Evolutionary conservation across 2,113 vertebrate species (phyloP).

Genomic region (Macroglossus sobrinus): DNA sequence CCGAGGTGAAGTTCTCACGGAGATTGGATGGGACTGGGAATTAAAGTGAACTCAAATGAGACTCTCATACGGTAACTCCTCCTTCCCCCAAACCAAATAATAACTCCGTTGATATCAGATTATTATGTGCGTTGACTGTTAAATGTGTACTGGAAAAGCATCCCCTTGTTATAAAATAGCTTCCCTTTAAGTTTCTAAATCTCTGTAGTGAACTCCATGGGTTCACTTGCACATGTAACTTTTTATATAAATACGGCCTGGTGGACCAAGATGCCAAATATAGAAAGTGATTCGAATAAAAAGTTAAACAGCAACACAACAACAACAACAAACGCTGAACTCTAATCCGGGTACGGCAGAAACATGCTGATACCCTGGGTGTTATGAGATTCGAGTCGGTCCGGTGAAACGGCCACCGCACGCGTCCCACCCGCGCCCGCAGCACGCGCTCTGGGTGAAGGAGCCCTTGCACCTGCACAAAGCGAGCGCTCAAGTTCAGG

Average conservation of each 20-base stretch:
- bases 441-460: fast-evolving
- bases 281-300: background rate
- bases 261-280: background rate
- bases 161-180: background rate
- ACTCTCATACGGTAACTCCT: background rate
- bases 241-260: background rate
- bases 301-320: background rate
- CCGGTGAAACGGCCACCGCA: background rate
- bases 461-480: background rate
- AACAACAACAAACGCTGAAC: background rate
- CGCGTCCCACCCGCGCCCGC: fast-evolving
- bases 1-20: background rate
- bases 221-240: background rate
- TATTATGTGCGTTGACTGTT: background rate
- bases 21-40: background rate
- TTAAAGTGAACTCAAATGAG: background rate
- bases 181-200: background rate
- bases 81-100: background rate
- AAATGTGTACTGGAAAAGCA: background rate
- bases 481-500: background rate
- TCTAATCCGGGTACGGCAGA: background rate
- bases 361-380: background rate
- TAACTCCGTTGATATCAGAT: background rate
- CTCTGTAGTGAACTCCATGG: background rate
- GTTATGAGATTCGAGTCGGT: background rate